phyloP scores from a whole-genome alignment of 2,797 vertebrate genomes.

The Gobio occitaniae region DNA sequence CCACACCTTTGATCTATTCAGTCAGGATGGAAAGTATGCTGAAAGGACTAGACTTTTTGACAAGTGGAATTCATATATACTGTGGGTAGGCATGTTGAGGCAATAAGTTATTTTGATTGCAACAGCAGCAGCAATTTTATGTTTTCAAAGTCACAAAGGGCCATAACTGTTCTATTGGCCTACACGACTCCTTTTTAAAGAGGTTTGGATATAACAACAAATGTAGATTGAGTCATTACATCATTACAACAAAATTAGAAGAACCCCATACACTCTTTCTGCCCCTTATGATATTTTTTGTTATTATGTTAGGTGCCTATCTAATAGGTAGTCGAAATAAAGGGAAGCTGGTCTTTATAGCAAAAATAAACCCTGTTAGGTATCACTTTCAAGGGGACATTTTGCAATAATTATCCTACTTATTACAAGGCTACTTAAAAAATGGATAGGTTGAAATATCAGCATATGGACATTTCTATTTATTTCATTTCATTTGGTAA shows the following conservation, averaged over 20 bases:
- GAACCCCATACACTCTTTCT: neutral
- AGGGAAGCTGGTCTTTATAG: neutral
- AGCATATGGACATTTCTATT: neutral
- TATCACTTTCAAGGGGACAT: neutral
- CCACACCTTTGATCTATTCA: conserved; percentile 50
- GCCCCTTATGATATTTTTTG: neutral
- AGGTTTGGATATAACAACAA: neutral
- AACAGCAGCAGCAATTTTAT: conserved; percentile 56
- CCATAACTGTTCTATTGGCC: conserved; percentile 27
- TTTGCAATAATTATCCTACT: no score
- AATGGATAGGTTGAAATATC: neutral
- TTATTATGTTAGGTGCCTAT: neutral
- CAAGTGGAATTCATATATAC: conserved; percentile 55
- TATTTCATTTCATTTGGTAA: neutral
- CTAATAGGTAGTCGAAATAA: neutral
- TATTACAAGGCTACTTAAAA: neutral
- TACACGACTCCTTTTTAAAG: neutral
- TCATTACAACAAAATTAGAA: neutral
- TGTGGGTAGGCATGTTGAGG: conserved; percentile 44
- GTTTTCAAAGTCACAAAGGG: conserved; percentile 51
- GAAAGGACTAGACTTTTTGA: conserved; percentile 54
- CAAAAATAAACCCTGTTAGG: neutral
- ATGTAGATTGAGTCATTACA: neutral
- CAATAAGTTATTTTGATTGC: conserved; percentile 63
- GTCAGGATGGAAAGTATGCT: conserved; percentile 54